Conservation (phyloP, 1,140 invertebrate genomes). For the Trichonephila inaurata region DNA sequence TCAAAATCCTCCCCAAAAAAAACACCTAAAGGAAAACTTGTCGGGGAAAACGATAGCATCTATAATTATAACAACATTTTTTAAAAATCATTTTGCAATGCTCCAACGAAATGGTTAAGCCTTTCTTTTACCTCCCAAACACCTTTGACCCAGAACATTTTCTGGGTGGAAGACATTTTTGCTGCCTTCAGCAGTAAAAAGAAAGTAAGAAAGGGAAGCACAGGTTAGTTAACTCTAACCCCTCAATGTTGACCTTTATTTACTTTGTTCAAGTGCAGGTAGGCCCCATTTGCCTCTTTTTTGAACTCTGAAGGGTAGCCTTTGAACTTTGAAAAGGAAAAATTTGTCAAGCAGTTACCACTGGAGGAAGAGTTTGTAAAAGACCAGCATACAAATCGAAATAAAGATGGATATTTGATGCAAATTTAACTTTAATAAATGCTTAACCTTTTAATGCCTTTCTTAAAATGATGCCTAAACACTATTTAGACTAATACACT, state of each 20-base stretch:
- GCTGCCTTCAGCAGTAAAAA: not conserved
- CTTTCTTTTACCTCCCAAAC: not conserved
- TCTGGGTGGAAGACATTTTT: slow-evolving; percentile 15
- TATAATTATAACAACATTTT: too few species aligned
- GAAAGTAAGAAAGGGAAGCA: not conserved
- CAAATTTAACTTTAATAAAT: slow-evolving; percentile 31
- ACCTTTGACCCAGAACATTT: slow-evolving; percentile 16
- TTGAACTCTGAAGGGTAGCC: slow-evolving; percentile 49
- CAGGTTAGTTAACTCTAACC: slow-evolving; percentile 58
- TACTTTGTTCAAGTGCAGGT: slow-evolving; percentile 52
- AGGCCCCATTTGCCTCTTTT: slow-evolving; percentile 57
- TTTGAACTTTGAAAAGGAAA: slow-evolving; percentile 32
- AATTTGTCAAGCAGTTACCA: slow-evolving; percentile 32
- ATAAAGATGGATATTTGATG: slow-evolving; percentile 30
- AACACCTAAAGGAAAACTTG: too few species aligned
- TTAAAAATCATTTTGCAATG: too few species aligned
- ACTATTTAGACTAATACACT: not conserved
- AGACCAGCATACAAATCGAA: slow-evolving; percentile 7
- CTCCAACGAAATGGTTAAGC: too few species aligned
- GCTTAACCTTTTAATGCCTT: not conserved
- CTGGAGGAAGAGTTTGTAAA: not conserved
- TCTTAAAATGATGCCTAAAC: not conserved
- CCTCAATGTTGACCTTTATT: slow-evolving; percentile 71
- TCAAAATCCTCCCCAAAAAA: too few species aligned
- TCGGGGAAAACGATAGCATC: too few species aligned